Conservation (phyloP, 2,888 invertebrate genomes). For the Candidula unifasciata region DNA sequence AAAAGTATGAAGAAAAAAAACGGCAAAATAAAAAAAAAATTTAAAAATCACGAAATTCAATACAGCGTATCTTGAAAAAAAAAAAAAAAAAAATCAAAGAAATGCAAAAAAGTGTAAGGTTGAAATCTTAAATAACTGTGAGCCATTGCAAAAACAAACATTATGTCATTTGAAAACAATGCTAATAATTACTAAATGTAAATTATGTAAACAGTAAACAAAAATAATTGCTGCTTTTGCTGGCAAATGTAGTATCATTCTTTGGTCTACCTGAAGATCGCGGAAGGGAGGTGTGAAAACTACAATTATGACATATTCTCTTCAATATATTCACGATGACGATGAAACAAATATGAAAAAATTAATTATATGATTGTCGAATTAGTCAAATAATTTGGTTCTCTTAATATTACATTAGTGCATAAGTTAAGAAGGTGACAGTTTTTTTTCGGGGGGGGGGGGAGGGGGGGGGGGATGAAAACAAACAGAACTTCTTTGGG, state of each 20-base stretch:
- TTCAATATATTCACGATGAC: not conserved
- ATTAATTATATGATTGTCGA: not conserved
- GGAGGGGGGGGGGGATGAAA: no score
- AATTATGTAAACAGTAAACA: not conserved
- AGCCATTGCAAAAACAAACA: conserved; percentile 1
- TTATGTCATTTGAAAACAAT: not conserved
- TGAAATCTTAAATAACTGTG: not conserved
- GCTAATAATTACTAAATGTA: not conserved
- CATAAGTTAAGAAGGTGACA: no score
- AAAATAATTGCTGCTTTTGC: conserved; percentile 41
- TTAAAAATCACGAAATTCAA: not conserved
- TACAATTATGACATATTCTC: not conserved
- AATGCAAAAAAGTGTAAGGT: not conserved
- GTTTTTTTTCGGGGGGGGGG: no score
- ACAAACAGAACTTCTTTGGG: no score
- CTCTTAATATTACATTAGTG: not conserved
- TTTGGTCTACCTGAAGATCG: conserved; percentile 29
- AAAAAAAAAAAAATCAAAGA: no score
- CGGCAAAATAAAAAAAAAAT: not conserved
- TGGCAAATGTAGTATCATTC: conserved; percentile 31
- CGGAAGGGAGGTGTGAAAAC: conserved; percentile 2
- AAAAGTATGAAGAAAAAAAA: not conserved
- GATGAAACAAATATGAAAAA: not conserved
- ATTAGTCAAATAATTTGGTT: not conserved
- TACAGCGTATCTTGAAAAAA: not conserved